Conservation (phyloP, 2,113 vertebrate genomes). For the Desmodus rotundus region DNA sequence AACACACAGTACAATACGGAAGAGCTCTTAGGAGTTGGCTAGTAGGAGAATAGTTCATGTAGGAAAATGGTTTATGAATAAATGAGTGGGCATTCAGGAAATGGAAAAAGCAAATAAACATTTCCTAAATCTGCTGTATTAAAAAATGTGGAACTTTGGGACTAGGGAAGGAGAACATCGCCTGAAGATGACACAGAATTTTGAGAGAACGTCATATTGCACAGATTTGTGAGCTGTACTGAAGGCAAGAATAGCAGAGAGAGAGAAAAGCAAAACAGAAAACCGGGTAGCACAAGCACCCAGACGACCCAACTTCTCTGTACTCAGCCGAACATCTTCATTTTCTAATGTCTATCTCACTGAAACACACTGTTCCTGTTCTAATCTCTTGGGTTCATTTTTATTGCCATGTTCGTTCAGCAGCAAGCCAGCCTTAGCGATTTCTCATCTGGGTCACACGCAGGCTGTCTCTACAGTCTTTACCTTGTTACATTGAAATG, state of each 20-base stretch:
- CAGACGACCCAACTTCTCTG: background rate
- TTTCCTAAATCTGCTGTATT: background rate
- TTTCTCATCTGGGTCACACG: background rate
- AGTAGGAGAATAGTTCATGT: background rate
- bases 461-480: background rate
- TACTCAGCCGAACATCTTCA: background rate
- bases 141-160: background rate
- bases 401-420: background rate
- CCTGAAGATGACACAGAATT: background rate
- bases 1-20: background rate
- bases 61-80: background rate
- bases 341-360: background rate
- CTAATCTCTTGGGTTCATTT: background rate
- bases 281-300: accelerated
- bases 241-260: background rate
- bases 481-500: background rate
- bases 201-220: background rate
- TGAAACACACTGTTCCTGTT: background rate
- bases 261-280: background rate
- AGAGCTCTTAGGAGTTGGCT: background rate
- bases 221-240: background rate
- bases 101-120: background rate
- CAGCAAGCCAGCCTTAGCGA: background rate
- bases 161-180: background rate
- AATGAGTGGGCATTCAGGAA: background rate